phyloP scores from a whole-genome alignment of 1,140 invertebrate genomes.

The Cyclina sinensis region DNA sequence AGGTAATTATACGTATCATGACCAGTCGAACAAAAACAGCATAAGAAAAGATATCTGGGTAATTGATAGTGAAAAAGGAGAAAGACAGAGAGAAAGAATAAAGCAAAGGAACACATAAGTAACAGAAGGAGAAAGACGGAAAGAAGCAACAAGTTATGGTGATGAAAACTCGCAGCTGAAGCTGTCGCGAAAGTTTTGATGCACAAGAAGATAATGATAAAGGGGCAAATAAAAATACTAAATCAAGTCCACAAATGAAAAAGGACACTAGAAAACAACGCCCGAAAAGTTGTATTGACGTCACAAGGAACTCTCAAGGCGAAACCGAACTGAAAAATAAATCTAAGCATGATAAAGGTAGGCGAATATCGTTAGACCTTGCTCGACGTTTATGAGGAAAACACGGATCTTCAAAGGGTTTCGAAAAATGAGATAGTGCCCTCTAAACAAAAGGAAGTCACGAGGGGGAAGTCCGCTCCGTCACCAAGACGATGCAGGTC shows the following conservation, averaged over 20 bases:
- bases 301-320: background rate
- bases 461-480: background rate
- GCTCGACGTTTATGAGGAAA: slow-evolving; percentile 3
- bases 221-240: background rate
- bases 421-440: background rate
- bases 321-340: background rate
- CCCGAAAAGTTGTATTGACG: background rate
- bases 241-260: background rate
- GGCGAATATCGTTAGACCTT: background rate
- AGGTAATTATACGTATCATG: too few relatives aligned
- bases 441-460: background rate
- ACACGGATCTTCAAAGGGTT: background rate
- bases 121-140: too few relatives aligned
- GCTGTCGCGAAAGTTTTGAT: too few relatives aligned
- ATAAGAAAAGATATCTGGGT: too few relatives aligned
- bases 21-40: too few relatives aligned
- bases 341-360: background rate
- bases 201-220: background rate
- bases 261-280: background rate
- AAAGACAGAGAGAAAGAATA: too few relatives aligned
- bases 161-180: too few relatives aligned
- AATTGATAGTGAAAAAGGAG: too few relatives aligned
- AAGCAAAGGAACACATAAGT: too few relatives aligned
- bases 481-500: background rate
- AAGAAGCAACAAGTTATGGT: too few relatives aligned